Percentiles rank a stretch among this genome's conserved stretches.
These are phyloP conservation scores for Bostrychus sinensis DNA, from an alignment of 2,113 vertebrate genomes.

Conservation along the genomic window DNA sequence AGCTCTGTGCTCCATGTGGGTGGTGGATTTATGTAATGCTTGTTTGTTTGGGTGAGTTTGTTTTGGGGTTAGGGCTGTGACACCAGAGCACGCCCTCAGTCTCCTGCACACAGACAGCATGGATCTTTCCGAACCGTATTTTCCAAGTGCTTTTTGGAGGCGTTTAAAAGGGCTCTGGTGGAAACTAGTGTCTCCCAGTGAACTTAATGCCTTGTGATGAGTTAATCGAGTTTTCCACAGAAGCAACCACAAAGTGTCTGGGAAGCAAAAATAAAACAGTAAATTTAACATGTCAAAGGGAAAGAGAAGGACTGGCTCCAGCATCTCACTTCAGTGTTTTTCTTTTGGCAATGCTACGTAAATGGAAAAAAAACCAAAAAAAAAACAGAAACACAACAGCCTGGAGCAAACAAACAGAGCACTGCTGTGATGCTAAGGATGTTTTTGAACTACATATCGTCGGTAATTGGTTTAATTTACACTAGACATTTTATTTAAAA, in stretches of 20 bases:
- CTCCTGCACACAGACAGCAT: not conserved
- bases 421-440: too few species aligned
- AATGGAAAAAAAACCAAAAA: too few species aligned
- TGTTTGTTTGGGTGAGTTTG: constrained; percentile 55
- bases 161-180: constrained; percentile 8
- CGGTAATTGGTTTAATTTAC: too few species aligned
- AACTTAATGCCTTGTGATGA: constrained; percentile 8
- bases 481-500: too few species aligned
- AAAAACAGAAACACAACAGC: too few species aligned
- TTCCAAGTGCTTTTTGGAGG: constrained; percentile 4
- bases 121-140: not conserved
- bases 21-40: constrained; percentile 18
- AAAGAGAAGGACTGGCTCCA: not conserved
- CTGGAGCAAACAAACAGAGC: too few species aligned
- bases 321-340: not conserved
- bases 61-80: constrained; percentile 31
- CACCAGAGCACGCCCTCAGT: constrained; percentile 3
- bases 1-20: constrained; percentile 15
- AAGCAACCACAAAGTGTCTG: constrained; percentile 4
- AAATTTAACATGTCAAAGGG: constrained; percentile 19
- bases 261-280: constrained; percentile 16
- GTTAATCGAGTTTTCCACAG: constrained; percentile 19
- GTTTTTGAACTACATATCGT: too few species aligned
- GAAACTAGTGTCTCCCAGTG: constrained; percentile 8
- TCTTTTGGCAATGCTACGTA: too few species aligned